A percentile compares a stretch with the other conserved stretches of the same genome.
Conservation (phyloP, 2,797 vertebrate genomes). For the Clamator glandarius region DNA sequence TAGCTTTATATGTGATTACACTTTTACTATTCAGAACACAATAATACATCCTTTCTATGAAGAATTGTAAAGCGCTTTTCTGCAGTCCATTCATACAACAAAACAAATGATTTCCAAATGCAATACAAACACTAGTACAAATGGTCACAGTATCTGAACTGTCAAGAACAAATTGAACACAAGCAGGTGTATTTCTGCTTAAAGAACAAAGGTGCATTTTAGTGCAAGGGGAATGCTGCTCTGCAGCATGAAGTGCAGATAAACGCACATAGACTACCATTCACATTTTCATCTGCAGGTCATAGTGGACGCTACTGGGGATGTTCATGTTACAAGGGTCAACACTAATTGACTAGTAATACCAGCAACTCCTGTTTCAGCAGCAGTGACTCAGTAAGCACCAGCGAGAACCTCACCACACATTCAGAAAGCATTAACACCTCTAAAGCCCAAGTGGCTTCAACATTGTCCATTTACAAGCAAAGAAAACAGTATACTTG, state of each 20-base stretch:
- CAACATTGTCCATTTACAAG: background rate
- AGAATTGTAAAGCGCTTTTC: background rate
- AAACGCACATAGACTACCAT: background rate
- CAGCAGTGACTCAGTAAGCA: background rate
- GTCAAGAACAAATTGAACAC: background rate
- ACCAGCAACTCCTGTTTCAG: background rate
- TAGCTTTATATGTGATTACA: background rate
- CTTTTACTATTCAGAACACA: background rate
- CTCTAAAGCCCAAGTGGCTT: background rate
- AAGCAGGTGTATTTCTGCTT: background rate
- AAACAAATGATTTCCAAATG: background rate
- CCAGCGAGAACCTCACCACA: background rate
- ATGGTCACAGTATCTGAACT: background rate
- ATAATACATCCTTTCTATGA: background rate
- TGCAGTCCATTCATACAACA: background rate
- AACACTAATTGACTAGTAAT: background rate
- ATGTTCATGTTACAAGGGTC: background rate
- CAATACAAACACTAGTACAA: background rate
- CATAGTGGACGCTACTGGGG: fast-evolving
- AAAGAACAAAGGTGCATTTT: background rate
- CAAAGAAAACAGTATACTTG: background rate
- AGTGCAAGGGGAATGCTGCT: background rate
- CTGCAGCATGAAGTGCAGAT: background rate
- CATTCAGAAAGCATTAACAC: background rate
- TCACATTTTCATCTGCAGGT: background rate